A percentile compares a stretch with the other conserved stretches of the same genome.
Conservation (phyloP, 92 coral and sea anemone species). For the Epizoanthus rinbou region DNA sequence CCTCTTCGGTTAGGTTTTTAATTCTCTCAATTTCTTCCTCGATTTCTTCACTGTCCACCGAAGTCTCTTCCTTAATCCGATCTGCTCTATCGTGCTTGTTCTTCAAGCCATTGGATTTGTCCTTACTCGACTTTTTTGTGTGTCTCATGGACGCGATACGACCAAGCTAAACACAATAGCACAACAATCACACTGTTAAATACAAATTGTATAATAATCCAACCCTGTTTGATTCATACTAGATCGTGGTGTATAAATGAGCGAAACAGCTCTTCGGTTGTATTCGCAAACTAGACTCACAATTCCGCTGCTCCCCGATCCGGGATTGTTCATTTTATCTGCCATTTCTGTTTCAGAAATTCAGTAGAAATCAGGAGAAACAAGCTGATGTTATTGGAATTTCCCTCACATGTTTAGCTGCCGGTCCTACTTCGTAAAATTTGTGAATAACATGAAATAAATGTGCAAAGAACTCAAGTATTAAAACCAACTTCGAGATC, state of each 20-base stretch:
- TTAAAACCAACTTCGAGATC: slow-evolving; percentile 22
- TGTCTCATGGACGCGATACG: slow-evolving; percentile 46
- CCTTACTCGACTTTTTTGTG: slow-evolving; percentile 42
- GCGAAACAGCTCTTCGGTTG: not conserved
- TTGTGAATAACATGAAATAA: slow-evolving; percentile 8
- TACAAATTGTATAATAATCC: too few relatives aligned
- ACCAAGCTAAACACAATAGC: slow-evolving; percentile 21
- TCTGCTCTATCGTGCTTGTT: slow-evolving; percentile 33
- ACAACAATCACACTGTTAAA: not conserved
- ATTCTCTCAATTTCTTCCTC: slow-evolving; percentile 41
- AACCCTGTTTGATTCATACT: too few relatives aligned
- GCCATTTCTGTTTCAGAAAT: slow-evolving; percentile 16
- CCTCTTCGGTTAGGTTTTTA: slow-evolving; percentile 36
- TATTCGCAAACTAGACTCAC: slow-evolving; percentile 15
- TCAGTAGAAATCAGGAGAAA: not conserved
- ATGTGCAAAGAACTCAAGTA: not conserved
- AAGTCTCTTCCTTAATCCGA: slow-evolving; percentile 37
- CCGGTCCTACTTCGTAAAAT: not conserved
- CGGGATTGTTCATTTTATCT: slow-evolving; percentile 24
- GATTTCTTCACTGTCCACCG: slow-evolving; percentile 33
- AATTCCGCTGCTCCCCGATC: slow-evolving; percentile 41
- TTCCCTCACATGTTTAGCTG: slow-evolving; percentile 26
- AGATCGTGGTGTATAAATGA: not conserved
- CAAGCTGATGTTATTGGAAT: not conserved
- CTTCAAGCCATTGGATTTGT: slow-evolving; percentile 31